These are phyloP conservation scores for Margarornis squamiger DNA, from an alignment of 2,797 vertebrate species.

Conservation along the genomic window DNA sequence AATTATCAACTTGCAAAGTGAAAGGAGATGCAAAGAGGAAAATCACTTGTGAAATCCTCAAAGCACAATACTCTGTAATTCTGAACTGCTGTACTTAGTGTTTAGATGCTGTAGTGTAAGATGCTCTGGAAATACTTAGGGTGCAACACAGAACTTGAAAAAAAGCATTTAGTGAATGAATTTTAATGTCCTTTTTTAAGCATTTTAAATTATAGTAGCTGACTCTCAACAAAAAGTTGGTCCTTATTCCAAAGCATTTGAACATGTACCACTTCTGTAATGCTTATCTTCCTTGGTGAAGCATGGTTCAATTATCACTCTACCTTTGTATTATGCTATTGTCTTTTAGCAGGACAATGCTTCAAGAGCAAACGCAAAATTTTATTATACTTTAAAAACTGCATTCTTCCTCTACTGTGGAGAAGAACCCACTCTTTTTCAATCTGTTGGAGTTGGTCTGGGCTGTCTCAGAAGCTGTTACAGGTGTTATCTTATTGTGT, in stretches of 20 bases:
- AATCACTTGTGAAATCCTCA: neutral
- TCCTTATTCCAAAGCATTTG: neutral
- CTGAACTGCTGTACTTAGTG: neutral
- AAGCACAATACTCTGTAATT: neutral
- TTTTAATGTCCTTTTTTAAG: neutral
- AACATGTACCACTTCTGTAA: neutral
- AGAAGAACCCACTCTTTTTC: neutral
- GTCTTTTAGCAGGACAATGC: neutral
- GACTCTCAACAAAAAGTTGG: neutral
- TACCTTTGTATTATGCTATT: neutral
- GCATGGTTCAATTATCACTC: neutral
- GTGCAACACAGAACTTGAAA: neutral
- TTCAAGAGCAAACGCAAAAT: neutral
- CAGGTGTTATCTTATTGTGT: neutral
- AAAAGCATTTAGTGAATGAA: neutral
- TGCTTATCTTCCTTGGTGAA: neutral
- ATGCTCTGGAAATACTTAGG: neutral
- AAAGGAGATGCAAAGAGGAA: neutral
- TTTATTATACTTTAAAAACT: neutral
- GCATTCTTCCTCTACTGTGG: neutral
- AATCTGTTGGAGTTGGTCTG: neutral
- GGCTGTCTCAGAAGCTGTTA: neutral
- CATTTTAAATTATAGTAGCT: neutral
- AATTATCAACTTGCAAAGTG: neutral
- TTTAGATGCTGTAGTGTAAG: neutral